Percentiles rank a stretch among this genome's conserved stretches.
Conservation (phyloP, 2,888 invertebrate genomes). For the Latheticus oryzae region DNA sequence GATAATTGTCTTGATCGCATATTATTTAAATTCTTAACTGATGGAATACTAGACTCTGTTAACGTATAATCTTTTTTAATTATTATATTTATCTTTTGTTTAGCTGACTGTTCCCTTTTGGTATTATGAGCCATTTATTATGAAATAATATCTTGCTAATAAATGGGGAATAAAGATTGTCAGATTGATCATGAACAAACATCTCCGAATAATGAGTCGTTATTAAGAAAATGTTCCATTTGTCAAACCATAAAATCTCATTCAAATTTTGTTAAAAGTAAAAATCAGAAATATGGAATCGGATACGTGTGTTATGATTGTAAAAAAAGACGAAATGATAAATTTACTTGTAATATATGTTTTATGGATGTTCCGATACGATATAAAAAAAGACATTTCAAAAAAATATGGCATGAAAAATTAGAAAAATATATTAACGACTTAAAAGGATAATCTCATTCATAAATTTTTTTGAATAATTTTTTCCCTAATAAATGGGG, state of each 20-base stretch:
- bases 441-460: slow-evolving; percentile 9
- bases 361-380: slow-evolving; percentile 19
- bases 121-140: too few relatives aligned
- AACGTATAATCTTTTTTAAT: too few relatives aligned
- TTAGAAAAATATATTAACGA: slow-evolving; percentile 24
- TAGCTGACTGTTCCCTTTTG: too few relatives aligned
- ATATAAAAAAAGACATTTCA: slow-evolving; percentile 27
- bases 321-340: slow-evolving; percentile 24
- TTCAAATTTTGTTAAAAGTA: slow-evolving; percentile 29
- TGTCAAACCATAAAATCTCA: slow-evolving; percentile 15
- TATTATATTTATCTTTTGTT: too few relatives aligned
- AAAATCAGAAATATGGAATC: slow-evolving; percentile 31
- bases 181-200: slow-evolving; percentile 27
- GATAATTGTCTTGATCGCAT: too few relatives aligned
- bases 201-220: slow-evolving; percentile 12
- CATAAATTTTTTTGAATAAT: slow-evolving; percentile 15
- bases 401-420: slow-evolving; percentile 28
- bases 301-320: slow-evolving; percentile 15
- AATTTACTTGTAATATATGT: slow-evolving; percentile 32
- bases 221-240: slow-evolving; percentile 24
- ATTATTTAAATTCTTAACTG: too few relatives aligned
- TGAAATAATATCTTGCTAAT: too few relatives aligned
- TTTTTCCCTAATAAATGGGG: slow-evolving; percentile 17
- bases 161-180: slow-evolving; percentile 21
- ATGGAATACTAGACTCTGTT: too few relatives aligned